Conservation (phyloP, 2,797 vertebrate genomes). For the Lacerta agilis region DNA sequence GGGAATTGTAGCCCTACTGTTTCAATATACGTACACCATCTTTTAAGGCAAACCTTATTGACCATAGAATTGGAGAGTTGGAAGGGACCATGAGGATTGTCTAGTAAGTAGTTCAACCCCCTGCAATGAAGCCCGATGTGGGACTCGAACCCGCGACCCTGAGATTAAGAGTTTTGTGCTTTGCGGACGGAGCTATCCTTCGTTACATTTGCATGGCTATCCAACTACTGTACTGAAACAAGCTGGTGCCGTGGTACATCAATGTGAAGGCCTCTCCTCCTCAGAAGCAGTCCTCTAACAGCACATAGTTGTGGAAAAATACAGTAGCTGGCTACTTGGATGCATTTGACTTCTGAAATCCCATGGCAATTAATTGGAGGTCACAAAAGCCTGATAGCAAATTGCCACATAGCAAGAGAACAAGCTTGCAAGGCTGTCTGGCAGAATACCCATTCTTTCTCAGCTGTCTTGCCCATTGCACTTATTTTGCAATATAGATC, state of each 20-base stretch:
- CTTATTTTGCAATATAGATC: background rate
- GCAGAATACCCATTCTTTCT: conserved; percentile 54
- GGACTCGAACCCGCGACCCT: too few species aligned
- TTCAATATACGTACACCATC: too few species aligned
- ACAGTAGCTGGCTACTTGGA: conserved; percentile 75
- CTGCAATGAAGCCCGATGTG: too few species aligned
- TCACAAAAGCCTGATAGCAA: conserved; percentile 75
- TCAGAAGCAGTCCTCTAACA: conserved; percentile 11
- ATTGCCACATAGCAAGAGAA: conserved; percentile 55
- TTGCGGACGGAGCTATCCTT: background rate
- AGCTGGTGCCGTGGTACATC: background rate
- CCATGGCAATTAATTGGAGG: conserved; percentile 71
- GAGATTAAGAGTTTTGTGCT: too few species aligned
- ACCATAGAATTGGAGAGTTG: too few species aligned
- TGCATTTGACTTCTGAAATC: conserved; percentile 65
- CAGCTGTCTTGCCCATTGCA: conserved; percentile 12
- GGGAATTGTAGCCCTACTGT: too few species aligned
- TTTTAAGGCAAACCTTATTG: too few species aligned
- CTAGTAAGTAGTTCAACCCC: too few species aligned
- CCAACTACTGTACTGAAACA: background rate
- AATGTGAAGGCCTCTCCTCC: too few species aligned
- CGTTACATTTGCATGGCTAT: background rate
- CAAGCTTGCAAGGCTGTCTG: conserved; percentile 68
- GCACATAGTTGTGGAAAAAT: conserved; percentile 53
- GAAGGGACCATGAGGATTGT: too few species aligned